Base-by-base conservation (phyloP, 2,113 vertebrate species). In the Psittacula cyanocephala region DNA sequence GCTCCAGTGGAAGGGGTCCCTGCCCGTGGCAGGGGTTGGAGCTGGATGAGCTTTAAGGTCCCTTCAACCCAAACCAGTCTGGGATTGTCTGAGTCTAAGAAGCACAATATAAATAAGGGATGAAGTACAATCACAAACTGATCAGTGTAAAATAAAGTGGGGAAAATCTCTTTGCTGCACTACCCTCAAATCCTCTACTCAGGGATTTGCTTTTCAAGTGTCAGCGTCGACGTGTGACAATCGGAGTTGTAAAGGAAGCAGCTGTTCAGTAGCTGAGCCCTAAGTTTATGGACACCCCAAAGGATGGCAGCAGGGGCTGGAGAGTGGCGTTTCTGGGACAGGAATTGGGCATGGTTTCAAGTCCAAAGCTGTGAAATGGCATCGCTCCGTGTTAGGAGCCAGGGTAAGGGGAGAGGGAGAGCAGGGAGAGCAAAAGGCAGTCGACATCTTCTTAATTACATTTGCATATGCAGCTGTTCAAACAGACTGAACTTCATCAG, bases 391-490 rank as follows among this genome's bases (percentile, higher is more conserved):
- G 3, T 37, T 20, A 64, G 87, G 74, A 87, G 74, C 18, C 22
- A 9, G 78, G 19, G 4, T 18, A 27, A 43, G 27, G 81, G 68
- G 59, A 75, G 89, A 72, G 74, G 35, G 67, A 63, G 79, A 18
- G 33, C 39, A 15, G 13, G 27, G 35, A 62, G 53, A 71, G 80
- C 46, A 46, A 92, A 57, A 91, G 88, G 77, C 74, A 65, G 37
- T 71, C 31, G 76, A 67, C 57, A 79, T 93, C 82, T 65, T 81
- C 76, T 96, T 95, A 95, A 95, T 97, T 97, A 92, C 86, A 97
- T 68, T 96, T 97, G 93, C 96, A 95, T 93, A 35, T 96, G 95
- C 96, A 96, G 94, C 94, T 96, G 93, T 97, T 97, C 96, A 97
- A 98, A 97, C 84, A 97, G 93, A 37, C 4, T 27, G 76, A 81